These are phyloP conservation scores for Promerops cafer DNA, from an alignment of 2,113 vertebrate genomes.

Conservation along the genomic window DNA sequence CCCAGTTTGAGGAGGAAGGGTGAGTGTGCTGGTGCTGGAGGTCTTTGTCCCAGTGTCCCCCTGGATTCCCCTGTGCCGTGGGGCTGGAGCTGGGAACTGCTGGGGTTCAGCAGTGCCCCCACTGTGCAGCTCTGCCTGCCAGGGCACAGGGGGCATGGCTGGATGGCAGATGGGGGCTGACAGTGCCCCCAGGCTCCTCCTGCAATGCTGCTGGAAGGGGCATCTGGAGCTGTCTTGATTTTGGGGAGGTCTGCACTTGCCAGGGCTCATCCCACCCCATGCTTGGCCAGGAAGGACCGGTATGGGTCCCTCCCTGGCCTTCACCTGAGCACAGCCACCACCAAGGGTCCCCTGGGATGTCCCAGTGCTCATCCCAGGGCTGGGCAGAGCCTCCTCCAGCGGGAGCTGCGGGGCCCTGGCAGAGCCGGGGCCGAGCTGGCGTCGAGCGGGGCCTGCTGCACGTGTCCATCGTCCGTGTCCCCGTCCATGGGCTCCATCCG, in stretches of 20 bases:
- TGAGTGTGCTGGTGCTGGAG: not conserved
- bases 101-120: not conserved
- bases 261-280: accelerated
- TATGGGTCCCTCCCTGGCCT: not conserved
- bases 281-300: accelerated
- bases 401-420: not conserved
- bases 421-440: not conserved
- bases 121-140: not conserved
- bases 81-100: not conserved
- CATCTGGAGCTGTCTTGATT: not conserved
- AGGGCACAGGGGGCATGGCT: not conserved
- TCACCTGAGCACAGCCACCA: not conserved
- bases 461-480: not conserved
- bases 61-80: accelerated
- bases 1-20: not conserved
- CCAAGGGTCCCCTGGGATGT: accelerated
- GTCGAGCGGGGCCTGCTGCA: accelerated
- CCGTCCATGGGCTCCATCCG: not conserved
- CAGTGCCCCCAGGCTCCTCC: not conserved
- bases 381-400: not conserved
- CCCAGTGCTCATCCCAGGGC: not conserved
- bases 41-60: accelerated
- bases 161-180: not conserved
- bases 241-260: not conserved
- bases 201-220: not conserved